Percentiles rank a stretch among this genome's conserved stretches.
phyloP scores from a whole-genome alignment of 2,797 vertebrate genomes.

The Trachurus trachurus region DNA sequence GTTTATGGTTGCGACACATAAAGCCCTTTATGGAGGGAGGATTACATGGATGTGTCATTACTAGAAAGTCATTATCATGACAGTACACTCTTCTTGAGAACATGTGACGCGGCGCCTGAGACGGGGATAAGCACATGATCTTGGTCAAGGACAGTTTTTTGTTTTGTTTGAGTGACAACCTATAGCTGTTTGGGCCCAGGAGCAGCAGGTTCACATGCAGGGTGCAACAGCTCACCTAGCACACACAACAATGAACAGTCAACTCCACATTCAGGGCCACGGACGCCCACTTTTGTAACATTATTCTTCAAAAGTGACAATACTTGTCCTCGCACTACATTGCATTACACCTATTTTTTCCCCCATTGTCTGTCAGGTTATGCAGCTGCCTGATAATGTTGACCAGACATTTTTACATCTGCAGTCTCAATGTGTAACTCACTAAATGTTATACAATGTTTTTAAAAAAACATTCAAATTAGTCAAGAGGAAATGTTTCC shows the following conservation, averaged over 20 bases:
- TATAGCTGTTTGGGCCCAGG: neutral
- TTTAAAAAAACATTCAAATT: neutral
- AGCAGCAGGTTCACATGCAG: conserved; percentile 29
- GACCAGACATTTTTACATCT: conserved; percentile 6
- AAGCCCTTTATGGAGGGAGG: neutral
- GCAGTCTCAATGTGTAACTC: neutral
- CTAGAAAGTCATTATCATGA: conserved; percentile 1
- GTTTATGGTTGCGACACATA: neutral
- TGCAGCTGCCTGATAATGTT: conserved; percentile 5
- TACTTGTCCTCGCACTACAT: neutral
- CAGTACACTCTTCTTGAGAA: conserved; percentile 28
- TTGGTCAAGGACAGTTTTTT: neutral
- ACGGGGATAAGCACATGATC: conserved; percentile 34
- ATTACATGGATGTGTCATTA: neutral
- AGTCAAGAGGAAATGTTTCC: conserved; percentile 10
- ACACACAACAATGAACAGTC: conserved; percentile 9
- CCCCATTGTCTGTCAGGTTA: conserved; percentile 1
- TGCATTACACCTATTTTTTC: neutral
- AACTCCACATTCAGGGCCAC: neutral
- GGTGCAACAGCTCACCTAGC: neutral
- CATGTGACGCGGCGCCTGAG: conserved; percentile 24
- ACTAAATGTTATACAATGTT: neutral
- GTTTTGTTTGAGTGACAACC: neutral
- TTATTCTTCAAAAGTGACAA: conserved; percentile 28
- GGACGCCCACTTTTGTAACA: conserved; percentile 18